Conservation (phyloP, 1,140 invertebrate genomes). For the Bombyx mandarina region DNA sequence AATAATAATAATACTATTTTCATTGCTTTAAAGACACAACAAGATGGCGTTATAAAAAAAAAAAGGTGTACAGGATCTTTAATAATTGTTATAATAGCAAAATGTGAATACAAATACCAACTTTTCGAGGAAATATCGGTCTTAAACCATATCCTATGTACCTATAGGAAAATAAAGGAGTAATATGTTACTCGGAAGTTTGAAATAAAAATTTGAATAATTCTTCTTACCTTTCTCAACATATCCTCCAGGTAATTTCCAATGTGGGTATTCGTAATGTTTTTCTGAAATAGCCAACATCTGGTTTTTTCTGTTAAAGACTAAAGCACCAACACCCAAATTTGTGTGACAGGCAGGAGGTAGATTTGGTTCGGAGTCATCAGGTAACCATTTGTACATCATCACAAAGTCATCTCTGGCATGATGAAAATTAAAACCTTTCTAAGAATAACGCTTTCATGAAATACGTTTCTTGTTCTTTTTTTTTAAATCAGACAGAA, state of each 20-base stretch:
- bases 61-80: neutral
- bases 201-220: no score
- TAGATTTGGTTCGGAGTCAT: constrained; percentile 71
- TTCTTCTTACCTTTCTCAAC: constrained; percentile 81
- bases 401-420: constrained; percentile 84
- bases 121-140: no score
- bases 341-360: constrained; percentile 89
- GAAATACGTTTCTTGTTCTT: neutral
- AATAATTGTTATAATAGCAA: neutral
- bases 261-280: constrained; percentile 76
- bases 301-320: constrained; percentile 82
- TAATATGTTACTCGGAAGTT: no score
- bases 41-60: no score
- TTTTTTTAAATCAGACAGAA: no score
- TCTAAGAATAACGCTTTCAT: constrained; percentile 65
- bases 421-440: constrained; percentile 92
- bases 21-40: no score
- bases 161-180: no score
- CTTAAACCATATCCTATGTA: no score
- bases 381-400: constrained; percentile 87
- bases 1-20: neutral
- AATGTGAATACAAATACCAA: neutral
- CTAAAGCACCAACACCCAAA: constrained; percentile 89
- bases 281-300: constrained; percentile 86
- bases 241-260: constrained; percentile 95